Evolutionary conservation across 2,113 vertebrate genomes (phyloP).

Genomic region (Delphinus delphis): DNA sequence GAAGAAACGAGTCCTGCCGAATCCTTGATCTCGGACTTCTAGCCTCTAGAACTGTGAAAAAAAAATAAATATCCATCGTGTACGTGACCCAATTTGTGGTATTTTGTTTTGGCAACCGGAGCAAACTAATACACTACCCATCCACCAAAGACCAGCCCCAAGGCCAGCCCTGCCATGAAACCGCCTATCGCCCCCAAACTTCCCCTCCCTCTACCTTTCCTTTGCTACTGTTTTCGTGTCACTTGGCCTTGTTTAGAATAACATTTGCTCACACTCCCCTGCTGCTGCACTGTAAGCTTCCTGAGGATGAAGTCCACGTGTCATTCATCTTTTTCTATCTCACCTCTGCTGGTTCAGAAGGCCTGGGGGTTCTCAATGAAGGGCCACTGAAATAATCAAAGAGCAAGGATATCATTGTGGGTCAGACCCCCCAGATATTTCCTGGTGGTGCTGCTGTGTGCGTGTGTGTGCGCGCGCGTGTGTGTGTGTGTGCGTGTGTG

Average conservation of each 20-base stretch:
- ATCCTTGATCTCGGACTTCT: not conserved
- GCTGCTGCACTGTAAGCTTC: not conserved
- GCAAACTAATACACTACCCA: not conserved
- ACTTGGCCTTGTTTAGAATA: not conserved
- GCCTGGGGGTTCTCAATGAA: not conserved
- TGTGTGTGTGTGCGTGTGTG: too few relatives aligned
- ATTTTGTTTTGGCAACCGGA: not conserved
- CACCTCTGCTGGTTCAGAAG: not conserved
- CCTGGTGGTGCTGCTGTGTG: too few relatives aligned
- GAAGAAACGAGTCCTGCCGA: not conserved
- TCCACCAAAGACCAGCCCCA: not conserved
- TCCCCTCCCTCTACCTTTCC: not conserved
- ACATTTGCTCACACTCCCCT: not conserved
- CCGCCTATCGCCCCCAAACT: not conserved
- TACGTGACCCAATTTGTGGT: not conserved
- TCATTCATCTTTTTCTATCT: not conserved
- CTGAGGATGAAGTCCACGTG: not conserved
- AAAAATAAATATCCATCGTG: not conserved
- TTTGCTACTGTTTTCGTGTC: not conserved
- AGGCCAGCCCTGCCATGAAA: not conserved
- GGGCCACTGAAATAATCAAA: not conserved
- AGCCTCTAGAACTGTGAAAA: not conserved
- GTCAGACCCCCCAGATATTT: not conserved
- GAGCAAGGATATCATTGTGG: not conserved
- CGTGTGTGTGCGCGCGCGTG: rapidly evolving